phyloP scores from a whole-genome alignment of 2,797 vertebrate species.

The Falco columbarius region DNA sequence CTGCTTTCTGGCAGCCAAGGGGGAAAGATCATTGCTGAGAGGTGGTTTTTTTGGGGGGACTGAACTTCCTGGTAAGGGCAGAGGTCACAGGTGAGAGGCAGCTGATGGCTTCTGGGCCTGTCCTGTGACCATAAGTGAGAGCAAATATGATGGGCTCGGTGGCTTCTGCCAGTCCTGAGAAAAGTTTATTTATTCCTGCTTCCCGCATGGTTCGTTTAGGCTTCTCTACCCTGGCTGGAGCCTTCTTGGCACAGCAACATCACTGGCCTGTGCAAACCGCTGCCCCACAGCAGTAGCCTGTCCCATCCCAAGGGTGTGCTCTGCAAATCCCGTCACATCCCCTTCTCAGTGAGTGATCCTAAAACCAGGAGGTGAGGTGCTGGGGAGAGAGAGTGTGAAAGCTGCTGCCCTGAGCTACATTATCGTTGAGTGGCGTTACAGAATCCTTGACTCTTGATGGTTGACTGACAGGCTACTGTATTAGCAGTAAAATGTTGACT shows the following conservation, averaged over 20 bases:
- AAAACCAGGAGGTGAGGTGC: background rate
- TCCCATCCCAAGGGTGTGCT: background rate
- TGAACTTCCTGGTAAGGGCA: background rate
- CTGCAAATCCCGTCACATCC: background rate
- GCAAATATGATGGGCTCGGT: background rate
- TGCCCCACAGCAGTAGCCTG: background rate
- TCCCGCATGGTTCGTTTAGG: background rate
- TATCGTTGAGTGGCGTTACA: background rate
- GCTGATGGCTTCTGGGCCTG: background rate
- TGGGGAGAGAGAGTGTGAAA: background rate
- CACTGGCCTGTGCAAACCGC: background rate
- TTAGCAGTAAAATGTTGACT: conserved; percentile 51
- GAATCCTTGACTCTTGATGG: background rate
- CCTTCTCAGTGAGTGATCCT: background rate
- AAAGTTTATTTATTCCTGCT: background rate
- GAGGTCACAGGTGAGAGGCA: background rate
- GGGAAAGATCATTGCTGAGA: background rate
- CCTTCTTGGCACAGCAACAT: background rate
- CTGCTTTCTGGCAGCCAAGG: background rate
- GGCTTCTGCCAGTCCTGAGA: background rate
- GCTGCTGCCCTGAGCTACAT: background rate
- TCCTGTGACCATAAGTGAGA: background rate
- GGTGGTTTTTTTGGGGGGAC: background rate
- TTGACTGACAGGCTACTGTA: background rate
- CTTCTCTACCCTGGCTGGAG: background rate